Evolutionary conservation across 1,140 invertebrate species (phyloP).

Genomic region (Papilio aristodemus): DNA sequence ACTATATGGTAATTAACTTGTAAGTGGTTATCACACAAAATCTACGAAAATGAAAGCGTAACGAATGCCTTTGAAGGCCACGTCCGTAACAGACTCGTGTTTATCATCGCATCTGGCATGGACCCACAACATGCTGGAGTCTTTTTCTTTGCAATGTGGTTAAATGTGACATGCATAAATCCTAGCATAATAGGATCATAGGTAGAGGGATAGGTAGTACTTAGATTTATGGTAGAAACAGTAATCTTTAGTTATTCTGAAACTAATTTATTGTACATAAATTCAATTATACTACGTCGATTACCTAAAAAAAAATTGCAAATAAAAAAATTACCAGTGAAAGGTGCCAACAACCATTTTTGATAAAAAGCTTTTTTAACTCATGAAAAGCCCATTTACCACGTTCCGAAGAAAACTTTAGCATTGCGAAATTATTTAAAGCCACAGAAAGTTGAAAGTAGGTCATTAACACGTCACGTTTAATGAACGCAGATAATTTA

Average conservation of each 20-base stretch:
- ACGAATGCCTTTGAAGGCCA: constrained; percentile 16
- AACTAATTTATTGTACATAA: too few species aligned
- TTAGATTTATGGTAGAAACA: too few species aligned
- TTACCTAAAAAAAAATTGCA: neutral
- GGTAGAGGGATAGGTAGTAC: too few species aligned
- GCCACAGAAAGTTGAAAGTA: neutral
- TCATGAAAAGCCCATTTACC: constrained; percentile 6
- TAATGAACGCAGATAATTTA: constrained; percentile 2
- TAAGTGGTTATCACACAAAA: constrained; percentile 12
- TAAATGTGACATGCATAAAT: neutral
- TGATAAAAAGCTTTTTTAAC: neutral
- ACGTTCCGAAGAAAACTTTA: neutral
- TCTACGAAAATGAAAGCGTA: constrained; percentile 29
- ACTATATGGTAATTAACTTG: constrained; percentile 3
- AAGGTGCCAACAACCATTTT: neutral
- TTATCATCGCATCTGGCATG: neutral
- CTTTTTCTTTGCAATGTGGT: neutral
- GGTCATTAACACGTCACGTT: neutral
- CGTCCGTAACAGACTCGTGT: constrained; percentile 14
- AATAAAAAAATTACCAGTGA: too few species aligned
- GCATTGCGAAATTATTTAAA: neutral
- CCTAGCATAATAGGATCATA: too few species aligned
- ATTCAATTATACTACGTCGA: too few species aligned
- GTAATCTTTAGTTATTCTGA: too few species aligned
- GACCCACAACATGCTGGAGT: neutral